Conservation (phyloP, 2,797 vertebrate species). For the Sardinella longiceps region DNA sequence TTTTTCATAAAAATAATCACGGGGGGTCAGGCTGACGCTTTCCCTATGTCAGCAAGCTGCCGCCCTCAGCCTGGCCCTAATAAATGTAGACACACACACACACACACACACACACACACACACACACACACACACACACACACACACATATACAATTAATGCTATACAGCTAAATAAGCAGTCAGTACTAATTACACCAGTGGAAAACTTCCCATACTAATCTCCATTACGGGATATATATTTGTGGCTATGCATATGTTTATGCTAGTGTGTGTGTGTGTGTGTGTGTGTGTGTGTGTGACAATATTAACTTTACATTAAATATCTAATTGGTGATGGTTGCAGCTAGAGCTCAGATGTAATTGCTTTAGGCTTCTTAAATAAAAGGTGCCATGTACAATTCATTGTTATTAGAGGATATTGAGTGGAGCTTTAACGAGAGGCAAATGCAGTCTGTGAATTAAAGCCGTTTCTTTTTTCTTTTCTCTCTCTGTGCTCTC, state of each 20-base stretch:
- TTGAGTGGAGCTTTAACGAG: slow-evolving; percentile 21
- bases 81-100: slow-evolving; percentile 49
- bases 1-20: slow-evolving; percentile 65
- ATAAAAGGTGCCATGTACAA: slow-evolving; percentile 60
- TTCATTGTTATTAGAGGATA: slow-evolving; percentile 49
- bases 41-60: slow-evolving; percentile 68
- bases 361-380: slow-evolving; percentile 61
- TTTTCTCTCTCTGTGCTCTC: neutral
- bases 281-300: neutral
- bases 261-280: neutral
- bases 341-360: slow-evolving; percentile 50
- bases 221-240: slow-evolving; percentile 44
- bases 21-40: slow-evolving; percentile 72
- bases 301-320: slow-evolving; percentile 55
- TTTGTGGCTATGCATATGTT: slow-evolving; percentile 23
- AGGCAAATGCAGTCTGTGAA: neutral
- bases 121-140: slow-evolving; percentile 50
- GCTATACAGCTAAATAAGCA: slow-evolving; percentile 45
- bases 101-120: slow-evolving; percentile 51
- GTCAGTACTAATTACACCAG: slow-evolving; percentile 50
- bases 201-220: slow-evolving; percentile 36
- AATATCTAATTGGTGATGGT: slow-evolving; percentile 55
- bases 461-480: neutral
- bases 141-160: slow-evolving; percentile 48
- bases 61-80: slow-evolving; percentile 47